These are phyloP conservation scores for Elysia crispata DNA, from an alignment of 2,888 invertebrate species.

Conservation along the genomic window DNA sequence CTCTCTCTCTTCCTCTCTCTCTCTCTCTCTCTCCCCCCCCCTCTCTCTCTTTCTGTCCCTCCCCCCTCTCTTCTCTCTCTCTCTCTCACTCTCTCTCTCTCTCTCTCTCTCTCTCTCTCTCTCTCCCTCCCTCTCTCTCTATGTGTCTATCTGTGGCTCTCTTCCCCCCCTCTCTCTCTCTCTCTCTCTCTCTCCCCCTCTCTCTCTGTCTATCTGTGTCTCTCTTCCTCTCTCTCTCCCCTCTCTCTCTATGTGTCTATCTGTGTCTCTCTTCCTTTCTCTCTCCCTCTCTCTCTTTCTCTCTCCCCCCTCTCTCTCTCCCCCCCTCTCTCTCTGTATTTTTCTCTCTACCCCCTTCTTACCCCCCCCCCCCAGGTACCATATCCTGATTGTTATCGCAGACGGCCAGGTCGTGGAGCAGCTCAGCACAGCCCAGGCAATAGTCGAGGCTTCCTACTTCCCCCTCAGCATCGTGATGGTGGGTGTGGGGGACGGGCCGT, in stretches of 20 bases:
- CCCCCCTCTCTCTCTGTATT: not conserved
- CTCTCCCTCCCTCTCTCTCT: too few species aligned
- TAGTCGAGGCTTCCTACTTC: conserved; percentile 78
- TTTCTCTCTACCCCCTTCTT: not conserved
- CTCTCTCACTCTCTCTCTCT: too few species aligned
- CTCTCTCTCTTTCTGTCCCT: too few species aligned
- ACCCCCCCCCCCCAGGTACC: conserved; percentile 56
- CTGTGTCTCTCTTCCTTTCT: not conserved
- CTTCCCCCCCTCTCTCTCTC: conserved; percentile 1
- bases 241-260: not conserved
- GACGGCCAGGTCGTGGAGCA: conserved; percentile 80
- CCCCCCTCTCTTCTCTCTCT: too few species aligned
- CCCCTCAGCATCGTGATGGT: conserved; percentile 80
- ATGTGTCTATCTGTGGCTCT: not conserved
- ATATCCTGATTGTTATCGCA: conserved; percentile 79
- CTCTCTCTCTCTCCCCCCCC: too few species aligned
- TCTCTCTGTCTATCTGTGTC: not conserved
- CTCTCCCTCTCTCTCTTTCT: not conserved
- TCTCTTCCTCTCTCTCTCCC: not conserved
- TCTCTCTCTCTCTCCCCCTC: not conserved
- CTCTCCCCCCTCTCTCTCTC: not conserved
- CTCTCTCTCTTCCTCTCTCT: too few species aligned
- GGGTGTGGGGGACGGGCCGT: conserved; percentile 81
- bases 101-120: too few species aligned
- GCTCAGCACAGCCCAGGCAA: conserved; percentile 77